A percentile compares a stretch with the other conserved stretches of the same genome.
phyloP scores from a whole-genome alignment of 2,888 invertebrate genomes.

The Diarsia brunnea region DNA sequence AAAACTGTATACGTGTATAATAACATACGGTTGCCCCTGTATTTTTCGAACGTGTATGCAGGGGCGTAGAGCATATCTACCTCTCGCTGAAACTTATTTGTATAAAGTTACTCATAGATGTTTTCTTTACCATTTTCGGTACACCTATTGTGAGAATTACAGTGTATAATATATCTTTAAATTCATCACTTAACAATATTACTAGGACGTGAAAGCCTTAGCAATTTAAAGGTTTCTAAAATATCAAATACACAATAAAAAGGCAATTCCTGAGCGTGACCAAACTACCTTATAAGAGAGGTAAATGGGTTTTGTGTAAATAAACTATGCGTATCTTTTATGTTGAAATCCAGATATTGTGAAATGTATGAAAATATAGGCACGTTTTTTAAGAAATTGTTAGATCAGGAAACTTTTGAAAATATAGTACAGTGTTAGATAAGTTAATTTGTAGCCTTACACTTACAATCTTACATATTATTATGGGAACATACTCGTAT shows the following conservation, averaged over 20 bases:
- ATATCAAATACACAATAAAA: constrained; percentile 13
- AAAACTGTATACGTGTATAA: neutral
- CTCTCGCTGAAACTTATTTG: neutral
- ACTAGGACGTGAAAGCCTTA: constrained; percentile 18
- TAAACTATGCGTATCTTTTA: neutral
- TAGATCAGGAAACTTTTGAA: neutral
- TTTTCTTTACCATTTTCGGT: neutral
- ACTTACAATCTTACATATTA: neutral
- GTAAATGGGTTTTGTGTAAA: neutral
- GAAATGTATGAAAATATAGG: neutral
- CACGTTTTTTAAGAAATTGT: constrained; percentile 4
- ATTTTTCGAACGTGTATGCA: neutral
- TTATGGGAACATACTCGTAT: neutral
- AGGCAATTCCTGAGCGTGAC: constrained; percentile 27
- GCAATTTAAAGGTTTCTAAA: constrained; percentile 36
- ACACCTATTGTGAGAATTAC: neutral
- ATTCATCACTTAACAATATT: constrained; percentile 22
- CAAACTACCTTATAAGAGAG: constrained; percentile 3
- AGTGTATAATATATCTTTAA: constrained; percentile 6
- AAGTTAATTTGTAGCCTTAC: neutral
- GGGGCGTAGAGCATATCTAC: neutral
- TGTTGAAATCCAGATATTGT: neutral
- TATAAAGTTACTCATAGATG: neutral
- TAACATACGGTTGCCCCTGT: neutral
- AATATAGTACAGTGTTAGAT: neutral